phyloP scores from a whole-genome alignment of 30 jellyfish, hydroid and myxozoan species.

The Pelagia noctiluca region DNA sequence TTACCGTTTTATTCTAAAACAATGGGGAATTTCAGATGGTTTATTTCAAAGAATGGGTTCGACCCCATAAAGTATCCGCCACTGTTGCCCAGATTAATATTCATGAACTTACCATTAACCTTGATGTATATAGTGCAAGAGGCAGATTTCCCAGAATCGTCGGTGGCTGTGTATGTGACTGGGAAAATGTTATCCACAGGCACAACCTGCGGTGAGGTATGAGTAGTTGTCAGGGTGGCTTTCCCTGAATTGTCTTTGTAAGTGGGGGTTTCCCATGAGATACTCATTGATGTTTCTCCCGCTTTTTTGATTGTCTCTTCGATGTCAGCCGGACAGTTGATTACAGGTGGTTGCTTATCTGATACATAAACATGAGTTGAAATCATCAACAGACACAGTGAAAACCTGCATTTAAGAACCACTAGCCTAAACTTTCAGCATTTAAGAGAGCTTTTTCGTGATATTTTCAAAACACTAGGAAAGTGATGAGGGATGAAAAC shows the following conservation, averaged over 20 bases:
- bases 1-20: too few relatives aligned
- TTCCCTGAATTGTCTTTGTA: conserved; percentile 93
- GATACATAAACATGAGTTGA: too few relatives aligned
- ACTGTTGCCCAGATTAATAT: too few relatives aligned
- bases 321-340: conserved; percentile 92
- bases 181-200: conserved; percentile 67
- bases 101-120: conserved; percentile 88
- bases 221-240: conserved; percentile 60
- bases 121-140: conserved; percentile 80
- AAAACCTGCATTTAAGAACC: too few relatives aligned
- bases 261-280: conserved; percentile 85
- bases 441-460: too few relatives aligned
- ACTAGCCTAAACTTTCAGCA: too few relatives aligned
- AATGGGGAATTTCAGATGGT: too few relatives aligned
- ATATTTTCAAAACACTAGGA: too few relatives aligned
- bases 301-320: conserved; percentile 56
- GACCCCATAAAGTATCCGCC: too few relatives aligned
- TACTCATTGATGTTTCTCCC: conserved; percentile 55
- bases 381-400: too few relatives aligned
- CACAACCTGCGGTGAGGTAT: conserved; percentile 61
- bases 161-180: conserved; percentile 76
- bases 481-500: too few relatives aligned
- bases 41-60: too few relatives aligned
- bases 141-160: conserved; percentile 62
- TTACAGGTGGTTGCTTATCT: conserved; percentile 89